Percentiles rank a stretch among this genome's conserved stretches.
Evolutionary conservation across 2,113 vertebrate species (phyloP).

Genomic region (Centropus unirufus): DNA sequence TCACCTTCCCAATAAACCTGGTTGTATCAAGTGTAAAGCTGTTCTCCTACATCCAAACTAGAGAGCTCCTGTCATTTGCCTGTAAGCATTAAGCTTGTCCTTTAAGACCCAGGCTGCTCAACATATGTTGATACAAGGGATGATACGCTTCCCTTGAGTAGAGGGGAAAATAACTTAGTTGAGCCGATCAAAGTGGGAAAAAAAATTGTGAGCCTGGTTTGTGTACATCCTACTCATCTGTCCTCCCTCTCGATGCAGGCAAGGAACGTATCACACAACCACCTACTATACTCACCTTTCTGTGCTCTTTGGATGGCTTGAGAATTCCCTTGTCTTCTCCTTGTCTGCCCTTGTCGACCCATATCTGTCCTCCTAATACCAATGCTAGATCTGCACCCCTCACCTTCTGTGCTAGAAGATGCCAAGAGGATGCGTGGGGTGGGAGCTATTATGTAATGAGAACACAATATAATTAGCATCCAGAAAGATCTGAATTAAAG

Average conservation of each 20-base stretch:
- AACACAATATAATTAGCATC: constrained; percentile 38
- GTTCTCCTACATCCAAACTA: background rate
- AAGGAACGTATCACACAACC: constrained; percentile 11
- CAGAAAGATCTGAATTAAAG: constrained; percentile 9
- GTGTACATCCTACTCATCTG: constrained; percentile 26
- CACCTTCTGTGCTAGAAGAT: constrained; percentile 11
- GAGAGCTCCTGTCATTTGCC: background rate
- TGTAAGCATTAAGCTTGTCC: background rate
- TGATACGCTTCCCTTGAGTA: background rate
- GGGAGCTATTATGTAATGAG: constrained; percentile 34
- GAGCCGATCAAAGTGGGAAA: background rate
- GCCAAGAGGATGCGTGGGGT: constrained; percentile 19
- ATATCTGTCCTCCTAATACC: background rate
- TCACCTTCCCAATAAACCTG: background rate
- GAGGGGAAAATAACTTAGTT: background rate
- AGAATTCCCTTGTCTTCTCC: constrained; percentile 13
- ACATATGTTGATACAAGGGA: constrained; percentile 9
- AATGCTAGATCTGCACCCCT: background rate
- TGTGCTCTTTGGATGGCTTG: background rate
- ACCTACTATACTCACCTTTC: constrained; percentile 13
- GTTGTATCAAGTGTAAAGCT: constrained; percentile 5
- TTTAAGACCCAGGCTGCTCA: background rate
- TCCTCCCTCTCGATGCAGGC: background rate
- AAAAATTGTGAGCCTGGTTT: background rate
- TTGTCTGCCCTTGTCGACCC: constrained; percentile 1